Evolutionary conservation across 2,113 vertebrate species (phyloP).

Genomic region (Myiozetetes cayanensis): DNA sequence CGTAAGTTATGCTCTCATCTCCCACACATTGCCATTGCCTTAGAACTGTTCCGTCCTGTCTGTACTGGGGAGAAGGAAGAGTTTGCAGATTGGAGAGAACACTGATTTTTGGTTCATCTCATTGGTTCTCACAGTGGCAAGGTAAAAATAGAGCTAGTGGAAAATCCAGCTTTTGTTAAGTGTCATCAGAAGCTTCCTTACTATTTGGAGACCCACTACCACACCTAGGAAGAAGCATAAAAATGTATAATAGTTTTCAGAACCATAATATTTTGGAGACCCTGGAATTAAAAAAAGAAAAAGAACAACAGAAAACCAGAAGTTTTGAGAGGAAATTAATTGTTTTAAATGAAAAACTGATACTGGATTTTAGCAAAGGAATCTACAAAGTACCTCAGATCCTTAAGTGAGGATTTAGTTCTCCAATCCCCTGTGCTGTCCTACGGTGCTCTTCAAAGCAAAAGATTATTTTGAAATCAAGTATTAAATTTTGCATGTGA

Average conservation of each 20-base stretch:
- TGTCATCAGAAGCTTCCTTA: conserved; percentile 37
- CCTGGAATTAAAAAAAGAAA: not conserved
- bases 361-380: conserved; percentile 45
- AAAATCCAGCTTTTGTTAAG: conserved; percentile 50
- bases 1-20: conserved; percentile 68
- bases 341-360: conserved; percentile 46
- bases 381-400: conserved; percentile 47
- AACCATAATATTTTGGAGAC: not conserved
- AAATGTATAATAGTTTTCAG: not conserved
- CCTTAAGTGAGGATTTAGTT: conserved; percentile 28
- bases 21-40: conserved; percentile 63
- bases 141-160: conserved; percentile 59
- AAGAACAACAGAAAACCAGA: not conserved
- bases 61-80: conserved; percentile 70
- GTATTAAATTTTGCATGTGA: not conserved
- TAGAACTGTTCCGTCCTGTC: conserved; percentile 61
- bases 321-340: not conserved
- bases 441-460: conserved; percentile 12
- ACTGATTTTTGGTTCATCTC: conserved; percentile 11
- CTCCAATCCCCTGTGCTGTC: not conserved
- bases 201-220: not conserved
- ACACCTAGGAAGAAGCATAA: not conserved
- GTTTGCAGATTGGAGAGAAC: conserved; percentile 41
- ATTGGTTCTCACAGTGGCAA: conserved; percentile 58
- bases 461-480: conserved; percentile 34